Evolutionary conservation across 2,113 vertebrate species (phyloP).

Genomic region (Zosterops lateralis): DNA sequence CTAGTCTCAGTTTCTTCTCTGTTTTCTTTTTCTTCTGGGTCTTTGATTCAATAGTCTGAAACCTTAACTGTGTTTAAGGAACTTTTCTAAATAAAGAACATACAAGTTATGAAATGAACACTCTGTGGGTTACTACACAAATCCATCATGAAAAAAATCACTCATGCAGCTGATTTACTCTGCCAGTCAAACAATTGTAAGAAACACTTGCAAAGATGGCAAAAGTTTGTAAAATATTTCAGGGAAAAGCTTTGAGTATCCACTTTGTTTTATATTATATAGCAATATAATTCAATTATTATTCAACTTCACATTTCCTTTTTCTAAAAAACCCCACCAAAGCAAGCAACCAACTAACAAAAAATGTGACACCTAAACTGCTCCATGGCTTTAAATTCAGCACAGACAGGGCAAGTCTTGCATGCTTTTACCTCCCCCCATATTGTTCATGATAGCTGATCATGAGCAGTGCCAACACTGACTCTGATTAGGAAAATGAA

Average conservation of each 20-base stretch:
- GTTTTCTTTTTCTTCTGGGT: not conserved
- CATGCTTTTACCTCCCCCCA: not conserved
- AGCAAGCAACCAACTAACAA: no score
- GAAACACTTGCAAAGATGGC: not conserved
- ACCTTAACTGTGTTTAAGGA: not conserved
- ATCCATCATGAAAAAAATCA: not conserved
- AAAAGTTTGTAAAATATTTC: not conserved
- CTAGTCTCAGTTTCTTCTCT: not conserved
- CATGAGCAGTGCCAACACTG: not conserved
- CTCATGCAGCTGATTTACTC: not conserved
- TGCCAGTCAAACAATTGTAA: not conserved
- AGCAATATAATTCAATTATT: not conserved
- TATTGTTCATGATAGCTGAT: accelerated
- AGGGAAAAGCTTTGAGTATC: not conserved
- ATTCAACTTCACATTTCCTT: not conserved
- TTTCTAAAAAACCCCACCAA: not conserved
- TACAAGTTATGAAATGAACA: not conserved
- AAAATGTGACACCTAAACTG: not conserved
- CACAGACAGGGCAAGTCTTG: not conserved
- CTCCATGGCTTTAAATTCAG: not conserved
- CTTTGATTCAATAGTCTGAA: not conserved
- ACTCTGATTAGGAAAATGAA: not conserved
- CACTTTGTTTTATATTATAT: not conserved
- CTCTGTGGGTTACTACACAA: not conserved
- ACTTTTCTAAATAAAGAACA: not conserved